Evolutionary conservation across 2,797 vertebrate species (phyloP).

Genomic region (Chiroxiphia lanceolata): DNA sequence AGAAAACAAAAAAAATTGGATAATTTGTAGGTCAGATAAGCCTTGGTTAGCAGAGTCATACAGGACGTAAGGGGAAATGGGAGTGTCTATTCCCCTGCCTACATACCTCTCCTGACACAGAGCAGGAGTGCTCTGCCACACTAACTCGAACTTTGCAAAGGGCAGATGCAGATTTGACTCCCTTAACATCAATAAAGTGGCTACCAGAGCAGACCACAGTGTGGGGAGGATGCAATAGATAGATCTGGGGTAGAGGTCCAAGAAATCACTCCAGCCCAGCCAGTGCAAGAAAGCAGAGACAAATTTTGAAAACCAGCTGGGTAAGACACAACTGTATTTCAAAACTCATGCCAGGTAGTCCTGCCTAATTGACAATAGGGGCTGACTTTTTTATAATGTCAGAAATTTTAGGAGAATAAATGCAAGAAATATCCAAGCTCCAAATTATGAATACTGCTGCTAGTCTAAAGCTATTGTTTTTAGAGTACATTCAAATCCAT

Average conservation of each 20-base stretch:
- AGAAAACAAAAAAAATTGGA: conserved; percentile 1
- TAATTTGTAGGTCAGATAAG: not conserved
- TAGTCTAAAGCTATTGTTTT: not conserved
- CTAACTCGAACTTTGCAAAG: not conserved
- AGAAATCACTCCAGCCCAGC: not conserved
- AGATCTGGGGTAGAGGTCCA: not conserved
- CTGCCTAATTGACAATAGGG: not conserved
- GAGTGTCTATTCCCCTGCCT: not conserved
- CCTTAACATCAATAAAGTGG: not conserved
- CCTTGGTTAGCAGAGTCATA: not conserved
- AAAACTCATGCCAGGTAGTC: not conserved
- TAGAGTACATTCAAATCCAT: not conserved
- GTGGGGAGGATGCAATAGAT: not conserved
- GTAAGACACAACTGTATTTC: not conserved
- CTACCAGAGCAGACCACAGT: not conserved
- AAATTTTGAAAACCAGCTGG: not conserved
- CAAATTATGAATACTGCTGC: not conserved
- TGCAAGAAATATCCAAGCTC: not conserved
- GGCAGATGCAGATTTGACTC: not conserved
- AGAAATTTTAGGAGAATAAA: not conserved
- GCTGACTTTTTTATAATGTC: not conserved
- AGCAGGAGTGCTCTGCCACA: fast-evolving
- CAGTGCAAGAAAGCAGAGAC: not conserved
- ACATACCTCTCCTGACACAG: not conserved
- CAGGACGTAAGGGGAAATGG: not conserved